Base-by-base conservation (phyloP, 2,113 vertebrate species). In the Ramphastos sulfuratus region DNA sequence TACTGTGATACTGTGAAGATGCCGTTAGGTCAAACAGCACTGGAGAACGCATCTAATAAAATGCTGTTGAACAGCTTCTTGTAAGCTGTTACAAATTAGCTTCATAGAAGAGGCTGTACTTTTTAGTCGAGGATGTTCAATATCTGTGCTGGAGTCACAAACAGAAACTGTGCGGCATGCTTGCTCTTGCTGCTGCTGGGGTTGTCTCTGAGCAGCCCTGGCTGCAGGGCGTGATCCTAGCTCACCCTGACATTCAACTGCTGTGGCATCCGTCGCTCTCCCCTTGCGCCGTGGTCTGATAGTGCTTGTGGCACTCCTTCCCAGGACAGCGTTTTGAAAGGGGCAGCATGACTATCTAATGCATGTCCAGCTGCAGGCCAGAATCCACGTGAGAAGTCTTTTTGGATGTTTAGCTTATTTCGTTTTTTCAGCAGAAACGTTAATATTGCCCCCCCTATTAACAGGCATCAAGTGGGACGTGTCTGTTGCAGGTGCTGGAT, bases 401-500 rank as follows among this genome's bases (percentile, higher is more conserved):
- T 55, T 63, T 42, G 66, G 31, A 18, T 46, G 30, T 64, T 71
- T 33, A 44, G 28, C 31, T 52, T 19, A 1, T 37, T 44, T 65
- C 16, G 3, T 54, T 76, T 54, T 76, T 33, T 71, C 24, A 1
- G 54, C 13, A 63, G 82, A 20, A 24, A 6, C 31, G 9, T 37
- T 39, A 14, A 0, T 9, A 0, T 16, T 52, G 75, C 15, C 4
- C 17, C 17, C 37, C 11, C 39, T 2, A 18, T 46, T 42, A 30
- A 1, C 9, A 7, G n/a, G 27, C 6, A 4, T 3, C 27, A 5
- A 7, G 27, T 0, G 30, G 35, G 56, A 16, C 2, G 4, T 17
- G 61, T 4, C 42, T 1, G 0, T 0, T 13, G 73, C 27, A 4
- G 2, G 50, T 31, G 54, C 1, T 10, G 31, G 54, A 11, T 0